phyloP scores from a whole-genome alignment of 2,888 invertebrate genomes.

The Endomychus coccineus region DNA sequence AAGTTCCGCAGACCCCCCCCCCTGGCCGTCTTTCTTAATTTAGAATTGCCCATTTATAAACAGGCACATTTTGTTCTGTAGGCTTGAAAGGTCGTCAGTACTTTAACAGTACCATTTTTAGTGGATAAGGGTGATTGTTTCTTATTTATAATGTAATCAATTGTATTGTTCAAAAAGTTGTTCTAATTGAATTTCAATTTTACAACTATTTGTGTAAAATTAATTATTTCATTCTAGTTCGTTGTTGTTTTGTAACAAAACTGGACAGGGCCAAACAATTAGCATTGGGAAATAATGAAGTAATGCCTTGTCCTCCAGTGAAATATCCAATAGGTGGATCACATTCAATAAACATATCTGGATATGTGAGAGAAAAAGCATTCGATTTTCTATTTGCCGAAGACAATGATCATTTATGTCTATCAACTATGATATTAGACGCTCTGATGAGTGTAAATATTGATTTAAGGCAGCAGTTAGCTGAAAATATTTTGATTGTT shows the following conservation, averaged over 20 bases:
- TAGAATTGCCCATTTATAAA: too few relatives aligned
- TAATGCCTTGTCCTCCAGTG: slow-evolving; percentile 53
- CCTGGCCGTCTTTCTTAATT: too few relatives aligned
- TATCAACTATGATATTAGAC: slow-evolving; percentile 80
- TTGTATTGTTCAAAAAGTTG: too few relatives aligned
- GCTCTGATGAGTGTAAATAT: slow-evolving; percentile 75
- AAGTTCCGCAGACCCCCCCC: too few relatives aligned
- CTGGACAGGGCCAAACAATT: slow-evolving; percentile 58
- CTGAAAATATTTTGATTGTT: slow-evolving; percentile 76
- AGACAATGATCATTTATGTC: slow-evolving; percentile 72
- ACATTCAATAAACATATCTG: slow-evolving; percentile 56
- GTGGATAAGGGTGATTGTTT: too few relatives aligned
- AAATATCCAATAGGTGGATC: slow-evolving; percentile 61
- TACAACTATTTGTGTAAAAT: not conserved
- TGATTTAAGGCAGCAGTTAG: slow-evolving; percentile 69
- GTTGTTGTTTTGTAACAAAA: slow-evolving; percentile 82
- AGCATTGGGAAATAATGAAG: slow-evolving; percentile 41
- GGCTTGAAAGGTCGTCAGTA: too few relatives aligned
- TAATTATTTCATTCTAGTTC: slow-evolving; percentile 47
- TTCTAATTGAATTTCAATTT: not conserved
- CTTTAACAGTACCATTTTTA: too few relatives aligned
- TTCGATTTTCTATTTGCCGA: slow-evolving; percentile 81
- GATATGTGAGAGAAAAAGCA: slow-evolving; percentile 68
- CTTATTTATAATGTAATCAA: too few relatives aligned
- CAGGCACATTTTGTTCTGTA: too few relatives aligned